Evolutionary conservation across 2,888 invertebrate species (phyloP).

Genomic region (Lasioglossum oenotherae): DNA sequence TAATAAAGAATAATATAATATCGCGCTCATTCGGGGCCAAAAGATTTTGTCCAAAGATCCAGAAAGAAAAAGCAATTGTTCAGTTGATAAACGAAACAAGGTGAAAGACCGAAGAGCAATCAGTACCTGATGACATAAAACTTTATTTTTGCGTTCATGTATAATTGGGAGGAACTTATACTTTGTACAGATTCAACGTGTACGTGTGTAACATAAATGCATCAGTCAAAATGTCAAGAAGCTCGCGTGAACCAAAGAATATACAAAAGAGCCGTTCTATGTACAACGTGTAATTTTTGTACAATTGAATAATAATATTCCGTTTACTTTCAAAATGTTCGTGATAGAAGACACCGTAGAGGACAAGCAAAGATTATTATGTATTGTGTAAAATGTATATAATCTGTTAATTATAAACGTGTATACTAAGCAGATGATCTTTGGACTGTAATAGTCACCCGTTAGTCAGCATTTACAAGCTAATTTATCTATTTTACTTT

Average conservation of each 20-base stretch:
- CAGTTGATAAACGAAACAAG: slow-evolving; percentile 27
- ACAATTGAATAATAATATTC: not conserved
- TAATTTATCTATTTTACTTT: slow-evolving; percentile 41
- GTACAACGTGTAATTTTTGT: slow-evolving; percentile 29
- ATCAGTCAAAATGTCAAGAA: not conserved
- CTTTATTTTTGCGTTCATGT: slow-evolving; percentile 56
- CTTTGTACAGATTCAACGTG: slow-evolving; percentile 36
- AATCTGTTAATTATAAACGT: slow-evolving; percentile 9
- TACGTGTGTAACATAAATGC: slow-evolving; percentile 26
- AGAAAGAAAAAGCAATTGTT: not conserved
- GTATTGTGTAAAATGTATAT: slow-evolving; percentile 1
- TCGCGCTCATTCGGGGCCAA: slow-evolving; percentile 20
- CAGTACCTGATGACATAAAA: slow-evolving; percentile 62
- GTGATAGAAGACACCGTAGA: not conserved
- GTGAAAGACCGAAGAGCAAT: slow-evolving; percentile 38
- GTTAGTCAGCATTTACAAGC: slow-evolving; percentile 16
- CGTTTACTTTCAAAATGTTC: slow-evolving; percentile 5
- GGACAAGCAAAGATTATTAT: not conserved
- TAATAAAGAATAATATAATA: not conserved
- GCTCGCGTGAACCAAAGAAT: slow-evolving; percentile 1
- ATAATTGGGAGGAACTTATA: slow-evolving; percentile 48
- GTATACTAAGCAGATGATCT: slow-evolving; percentile 35
- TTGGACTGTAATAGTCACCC: slow-evolving; percentile 40
- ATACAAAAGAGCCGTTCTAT: slow-evolving; percentile 9
- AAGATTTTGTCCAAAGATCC: slow-evolving; percentile 47